phyloP scores from a whole-genome alignment of 37 sponge, comb jelly and placozoan genomes.

The Ianthella basta region DNA sequence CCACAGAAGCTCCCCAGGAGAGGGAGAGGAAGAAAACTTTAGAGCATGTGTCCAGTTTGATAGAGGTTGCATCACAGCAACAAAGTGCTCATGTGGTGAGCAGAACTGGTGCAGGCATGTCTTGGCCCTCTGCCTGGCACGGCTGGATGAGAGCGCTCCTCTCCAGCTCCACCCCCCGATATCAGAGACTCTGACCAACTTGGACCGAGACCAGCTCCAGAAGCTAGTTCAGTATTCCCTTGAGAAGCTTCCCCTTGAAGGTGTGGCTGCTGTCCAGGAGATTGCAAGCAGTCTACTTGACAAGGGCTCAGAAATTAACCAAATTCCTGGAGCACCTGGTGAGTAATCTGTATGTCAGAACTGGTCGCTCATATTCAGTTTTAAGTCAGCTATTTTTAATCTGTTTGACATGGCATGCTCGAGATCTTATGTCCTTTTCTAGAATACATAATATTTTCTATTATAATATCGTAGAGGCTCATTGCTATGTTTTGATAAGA shows the following conservation, averaged over 20 bases:
- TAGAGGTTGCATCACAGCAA: constrained; percentile 7
- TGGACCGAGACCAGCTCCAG: neutral
- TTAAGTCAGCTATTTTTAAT: too few relatives aligned
- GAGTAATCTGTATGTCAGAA: neutral
- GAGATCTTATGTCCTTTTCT: too few relatives aligned
- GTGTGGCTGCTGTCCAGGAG: neutral
- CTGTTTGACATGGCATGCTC: too few relatives aligned
- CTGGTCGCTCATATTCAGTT: too few relatives aligned
- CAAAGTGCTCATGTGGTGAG: neutral
- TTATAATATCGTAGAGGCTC: too few relatives aligned
- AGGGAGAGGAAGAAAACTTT: too few relatives aligned
- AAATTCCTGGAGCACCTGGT: constrained; percentile 13
- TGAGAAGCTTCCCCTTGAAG: neutral
- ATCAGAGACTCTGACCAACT: neutral
- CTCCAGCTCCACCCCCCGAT: neutral
- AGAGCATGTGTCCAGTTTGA: neutral
- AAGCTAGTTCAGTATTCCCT: constrained; percentile 1
- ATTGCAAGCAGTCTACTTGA: neutral
- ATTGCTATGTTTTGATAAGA: too few relatives aligned
- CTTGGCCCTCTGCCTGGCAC: constrained; percentile 6
- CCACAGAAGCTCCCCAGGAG: too few relatives aligned
- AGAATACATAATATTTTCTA: too few relatives aligned
- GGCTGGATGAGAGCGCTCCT: neutral
- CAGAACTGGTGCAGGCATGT: neutral
- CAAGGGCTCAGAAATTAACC: neutral